These are phyloP conservation scores for Mayetiola destructor DNA, from an alignment of 2,888 invertebrate species.

Conservation along the genomic window DNA sequence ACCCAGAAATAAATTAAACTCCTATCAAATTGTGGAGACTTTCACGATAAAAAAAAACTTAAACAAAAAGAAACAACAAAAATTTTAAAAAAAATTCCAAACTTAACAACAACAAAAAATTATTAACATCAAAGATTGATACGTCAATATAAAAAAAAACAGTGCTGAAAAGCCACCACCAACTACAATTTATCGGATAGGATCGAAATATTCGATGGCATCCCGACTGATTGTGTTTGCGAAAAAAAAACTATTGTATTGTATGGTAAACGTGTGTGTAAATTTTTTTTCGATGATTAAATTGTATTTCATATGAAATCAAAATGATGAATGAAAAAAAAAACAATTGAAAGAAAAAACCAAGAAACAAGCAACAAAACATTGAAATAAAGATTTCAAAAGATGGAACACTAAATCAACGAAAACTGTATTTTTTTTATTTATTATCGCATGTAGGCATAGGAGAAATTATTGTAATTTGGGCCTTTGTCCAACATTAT, in stretches of 20 bases:
- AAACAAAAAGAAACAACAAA: constrained; percentile 2
- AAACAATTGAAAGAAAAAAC: neutral
- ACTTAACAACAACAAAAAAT: constrained; percentile 2
- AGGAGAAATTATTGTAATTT: neutral
- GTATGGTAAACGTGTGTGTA: constrained; percentile 11
- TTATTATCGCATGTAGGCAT: too few species aligned
- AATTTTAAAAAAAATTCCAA: constrained; percentile 4
- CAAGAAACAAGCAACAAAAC: neutral
- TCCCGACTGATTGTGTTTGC: constrained; percentile 4
- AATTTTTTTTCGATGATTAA: neutral
- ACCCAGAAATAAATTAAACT: neutral
- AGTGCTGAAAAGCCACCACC: too few species aligned
- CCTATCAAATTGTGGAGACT: neutral
- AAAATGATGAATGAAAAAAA: neutral
- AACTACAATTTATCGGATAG: neutral
- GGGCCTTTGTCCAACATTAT: neutral
- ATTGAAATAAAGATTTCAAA: neutral
- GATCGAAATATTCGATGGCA: neutral
- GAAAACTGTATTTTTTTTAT: too few species aligned
- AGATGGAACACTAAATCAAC: too few species aligned
- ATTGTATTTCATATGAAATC: neutral
- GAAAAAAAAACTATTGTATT: constrained; percentile 7
- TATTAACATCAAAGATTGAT: neutral
- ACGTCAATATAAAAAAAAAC: neutral
- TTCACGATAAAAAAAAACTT: neutral